A percentile compares a stretch with the other conserved stretches of the same genome.
These are phyloP conservation scores for Conus betulinus DNA, from an alignment of 1,140 invertebrate genomes.

Conservation along the genomic window DNA sequence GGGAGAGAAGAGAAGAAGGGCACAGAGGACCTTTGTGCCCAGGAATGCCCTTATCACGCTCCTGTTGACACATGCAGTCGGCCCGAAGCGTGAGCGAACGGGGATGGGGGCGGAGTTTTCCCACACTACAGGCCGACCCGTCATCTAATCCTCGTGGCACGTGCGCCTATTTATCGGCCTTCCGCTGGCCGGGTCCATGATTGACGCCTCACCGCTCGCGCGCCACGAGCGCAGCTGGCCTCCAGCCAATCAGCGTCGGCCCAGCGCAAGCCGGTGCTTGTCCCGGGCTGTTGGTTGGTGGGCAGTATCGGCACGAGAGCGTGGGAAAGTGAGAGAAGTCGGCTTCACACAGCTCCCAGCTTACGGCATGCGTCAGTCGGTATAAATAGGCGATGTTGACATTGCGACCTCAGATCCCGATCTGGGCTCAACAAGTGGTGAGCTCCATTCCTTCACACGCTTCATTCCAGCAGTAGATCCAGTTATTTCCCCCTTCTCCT, in stretches of 20 bases:
- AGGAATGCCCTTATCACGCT: constrained; percentile 54
- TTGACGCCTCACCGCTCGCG: constrained; percentile 54
- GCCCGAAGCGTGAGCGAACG: constrained; percentile 38
- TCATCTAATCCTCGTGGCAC: constrained; percentile 55
- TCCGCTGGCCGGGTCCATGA: constrained; percentile 47
- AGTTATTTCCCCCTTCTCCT: too few relatives aligned
- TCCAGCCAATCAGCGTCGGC: constrained; percentile 51
- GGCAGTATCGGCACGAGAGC: constrained; percentile 50
- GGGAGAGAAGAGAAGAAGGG: neutral
- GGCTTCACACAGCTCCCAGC: constrained; percentile 50
- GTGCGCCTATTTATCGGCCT: constrained; percentile 60
- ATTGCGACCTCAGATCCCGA: neutral
- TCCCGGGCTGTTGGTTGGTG: constrained; percentile 50
- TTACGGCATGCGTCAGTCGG: constrained; percentile 43
- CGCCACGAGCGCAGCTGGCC: constrained; percentile 40
- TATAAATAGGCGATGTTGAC: constrained; percentile 52
- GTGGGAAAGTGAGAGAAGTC: constrained; percentile 57
- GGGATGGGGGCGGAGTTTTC: constrained; percentile 61
- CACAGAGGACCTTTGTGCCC: constrained; percentile 47
- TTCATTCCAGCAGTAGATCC: neutral
- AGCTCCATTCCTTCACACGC: neutral
- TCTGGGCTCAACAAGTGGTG: neutral
- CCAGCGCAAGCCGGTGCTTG: constrained; percentile 49
- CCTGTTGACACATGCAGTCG: constrained; percentile 57
- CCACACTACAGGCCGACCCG: constrained; percentile 54